These are phyloP conservation scores for Ia io DNA, from an alignment of 2,113 vertebrate genomes.

Conservation along the genomic window DNA sequence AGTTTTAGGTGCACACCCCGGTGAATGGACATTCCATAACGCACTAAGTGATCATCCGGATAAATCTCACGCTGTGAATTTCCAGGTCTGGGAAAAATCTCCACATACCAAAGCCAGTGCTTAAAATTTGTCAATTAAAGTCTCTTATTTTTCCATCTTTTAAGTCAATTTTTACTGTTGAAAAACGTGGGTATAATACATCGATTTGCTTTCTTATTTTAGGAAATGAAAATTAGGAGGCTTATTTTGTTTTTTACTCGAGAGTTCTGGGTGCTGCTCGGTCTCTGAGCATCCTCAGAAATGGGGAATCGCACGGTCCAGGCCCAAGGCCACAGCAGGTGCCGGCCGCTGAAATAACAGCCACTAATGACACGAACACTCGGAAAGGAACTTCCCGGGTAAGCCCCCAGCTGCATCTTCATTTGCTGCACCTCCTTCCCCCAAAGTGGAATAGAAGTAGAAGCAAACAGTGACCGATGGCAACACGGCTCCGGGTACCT, in stretches of 20 bases:
- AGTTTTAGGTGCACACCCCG: too few species aligned
- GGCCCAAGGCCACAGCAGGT: not conserved
- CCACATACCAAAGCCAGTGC: not conserved
- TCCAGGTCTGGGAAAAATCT: not conserved
- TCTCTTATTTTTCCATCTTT: not conserved
- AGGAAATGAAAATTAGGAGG: not conserved
- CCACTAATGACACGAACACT: not conserved
- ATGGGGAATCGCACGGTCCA: not conserved
- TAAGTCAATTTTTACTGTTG: not conserved
- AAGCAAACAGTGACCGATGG: not conserved
- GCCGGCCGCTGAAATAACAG: slow-evolving; percentile 26
- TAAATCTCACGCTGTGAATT: not conserved
- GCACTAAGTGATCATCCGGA: too few species aligned
- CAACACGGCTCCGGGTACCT: not conserved
- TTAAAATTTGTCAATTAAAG: not conserved
- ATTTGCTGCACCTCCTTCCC: not conserved
- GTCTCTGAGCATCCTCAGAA: not conserved
- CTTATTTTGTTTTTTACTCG: slow-evolving; percentile 17
- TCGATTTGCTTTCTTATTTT: not conserved
- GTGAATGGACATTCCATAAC: too few species aligned
- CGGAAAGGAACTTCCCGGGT: not conserved
- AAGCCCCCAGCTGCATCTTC: not conserved
- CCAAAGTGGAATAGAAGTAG: not conserved
- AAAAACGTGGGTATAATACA: not conserved
- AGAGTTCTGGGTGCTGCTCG: not conserved